These are phyloP conservation scores for Monoplex corrugatus DNA, from an alignment of 2,888 invertebrate genomes.

Conservation along the genomic window DNA sequence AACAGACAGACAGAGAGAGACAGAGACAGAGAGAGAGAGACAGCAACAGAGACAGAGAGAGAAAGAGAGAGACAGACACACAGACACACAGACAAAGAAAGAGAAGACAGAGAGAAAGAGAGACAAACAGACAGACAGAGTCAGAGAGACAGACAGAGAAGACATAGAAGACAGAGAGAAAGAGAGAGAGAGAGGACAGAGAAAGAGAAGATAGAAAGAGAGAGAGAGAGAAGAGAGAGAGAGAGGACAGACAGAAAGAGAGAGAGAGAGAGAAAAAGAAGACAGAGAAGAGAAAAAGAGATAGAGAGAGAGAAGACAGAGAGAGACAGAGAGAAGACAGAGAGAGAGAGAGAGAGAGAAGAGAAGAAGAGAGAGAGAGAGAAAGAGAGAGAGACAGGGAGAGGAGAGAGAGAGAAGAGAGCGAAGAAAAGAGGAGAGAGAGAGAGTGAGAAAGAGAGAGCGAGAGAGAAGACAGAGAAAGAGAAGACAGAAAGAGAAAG, in stretches of 20 bases:
- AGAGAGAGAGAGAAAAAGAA: background rate
- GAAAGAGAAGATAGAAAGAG: background rate
- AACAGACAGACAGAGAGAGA: background rate
- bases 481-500: background rate
- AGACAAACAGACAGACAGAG: background rate
- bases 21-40: background rate
- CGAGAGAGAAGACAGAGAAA: background rate
- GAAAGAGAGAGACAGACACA: no score
- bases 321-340: background rate
- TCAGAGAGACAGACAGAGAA: background rate
- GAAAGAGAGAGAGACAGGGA: background rate
- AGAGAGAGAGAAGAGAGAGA: background rate
- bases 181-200: background rate
- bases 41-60: background rate
- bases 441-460: background rate
- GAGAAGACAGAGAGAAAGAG: background rate
- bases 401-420: background rate
- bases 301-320: no score
- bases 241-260: background rate
- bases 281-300: background rate
- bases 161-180: no score
- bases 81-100: no score
- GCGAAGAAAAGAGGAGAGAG: background rate
- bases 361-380: background rate
- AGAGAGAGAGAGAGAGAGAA: background rate